Evolutionary conservation across 37 sponge, comb jelly and placozoan genomes (phyloP), one percentile per base, ranked within the genome.

Genomic region (Cliona cf. orientalis): DNA sequence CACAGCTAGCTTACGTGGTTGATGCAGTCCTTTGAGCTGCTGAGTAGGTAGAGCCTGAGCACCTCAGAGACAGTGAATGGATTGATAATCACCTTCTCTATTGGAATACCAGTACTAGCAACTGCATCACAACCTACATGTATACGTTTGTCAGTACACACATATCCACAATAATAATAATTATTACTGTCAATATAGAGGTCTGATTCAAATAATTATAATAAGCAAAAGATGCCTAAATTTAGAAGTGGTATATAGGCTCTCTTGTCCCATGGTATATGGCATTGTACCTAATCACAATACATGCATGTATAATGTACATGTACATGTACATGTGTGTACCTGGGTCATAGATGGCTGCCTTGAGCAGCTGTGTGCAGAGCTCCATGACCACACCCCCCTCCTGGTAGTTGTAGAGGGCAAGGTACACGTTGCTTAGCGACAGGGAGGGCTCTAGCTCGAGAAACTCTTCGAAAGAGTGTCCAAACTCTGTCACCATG

Each of bases 401-500:
- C n/a, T 36, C 32, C 3, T 29, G 58, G 9, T 57, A 37, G 60
- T 75, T 81, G 57, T 79, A 76, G 22, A 87, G 59, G 21, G 68
- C 69, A 17, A 72, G 61, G 70, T 81, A 87, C 45, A 86, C 66
- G 6, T 86, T 69, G 23, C 64, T 31, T 26, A 81, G 59, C 40
- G 67, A 43, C 5, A 78, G 86, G 57, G 76, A 42, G 0, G 44
- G 31, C 37, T 81, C 92, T 40, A 87, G 26, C 64, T 87, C 89
- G 19, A 93, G 83, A 72, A 93, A 89, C 73, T 87, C 94, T 11
- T 49, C 55, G 62, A 95, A 95, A 3, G 97, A 86, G 22, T 77
- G 64, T 1, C 81, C 37, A 55, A 97, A 97, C 79, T 97, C 90
- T n/a, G 87, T 56, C 22, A 86, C 87, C 83, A 94, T 91, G 45